phyloP scores from a whole-genome alignment of 2,113 vertebrate species.

The Rhinopomastus cyanomelas region DNA sequence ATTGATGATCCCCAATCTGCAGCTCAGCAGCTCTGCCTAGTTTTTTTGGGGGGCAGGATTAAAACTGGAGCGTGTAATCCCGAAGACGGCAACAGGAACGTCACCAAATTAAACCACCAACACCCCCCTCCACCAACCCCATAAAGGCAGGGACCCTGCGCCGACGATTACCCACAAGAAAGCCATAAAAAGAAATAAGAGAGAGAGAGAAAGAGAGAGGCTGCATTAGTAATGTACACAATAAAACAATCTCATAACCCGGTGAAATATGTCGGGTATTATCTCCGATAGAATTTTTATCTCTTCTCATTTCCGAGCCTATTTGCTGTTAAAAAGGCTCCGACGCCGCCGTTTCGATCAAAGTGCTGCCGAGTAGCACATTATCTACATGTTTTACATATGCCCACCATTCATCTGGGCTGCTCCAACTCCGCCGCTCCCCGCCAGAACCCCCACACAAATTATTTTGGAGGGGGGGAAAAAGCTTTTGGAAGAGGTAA shows the following conservation, averaged over 20 bases:
- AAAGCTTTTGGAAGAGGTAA: neutral
- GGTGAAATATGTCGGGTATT: constrained; percentile 75
- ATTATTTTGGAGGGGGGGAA: too few species aligned
- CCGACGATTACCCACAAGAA: constrained; percentile 56
- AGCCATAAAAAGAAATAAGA: constrained; percentile 71
- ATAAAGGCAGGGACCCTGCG: constrained; percentile 58
- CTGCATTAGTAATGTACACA: constrained; percentile 70
- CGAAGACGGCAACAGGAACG: too few species aligned
- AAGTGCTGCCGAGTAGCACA: neutral
- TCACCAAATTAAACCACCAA: too few species aligned
- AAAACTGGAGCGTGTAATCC: too few species aligned
- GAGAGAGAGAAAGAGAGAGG: too few species aligned
- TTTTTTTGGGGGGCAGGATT: neutral
- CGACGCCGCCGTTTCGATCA: constrained; percentile 8
- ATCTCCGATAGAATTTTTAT: constrained; percentile 75
- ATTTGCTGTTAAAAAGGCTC: constrained; percentile 45
- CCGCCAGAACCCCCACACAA: neutral
- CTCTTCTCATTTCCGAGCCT: constrained; percentile 72
- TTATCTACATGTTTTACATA: constrained; percentile 27
- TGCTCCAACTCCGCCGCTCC: constrained; percentile 41
- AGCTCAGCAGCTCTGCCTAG: neutral
- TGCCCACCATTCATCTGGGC: constrained; percentile 42
- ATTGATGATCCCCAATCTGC: constrained; percentile 42
- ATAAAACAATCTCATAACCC: constrained; percentile 78
- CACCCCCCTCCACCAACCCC: too few species aligned